These are phyloP conservation scores for Leptura quadrifasciata DNA, from an alignment of 2,888 invertebrate species.

Conservation along the genomic window DNA sequence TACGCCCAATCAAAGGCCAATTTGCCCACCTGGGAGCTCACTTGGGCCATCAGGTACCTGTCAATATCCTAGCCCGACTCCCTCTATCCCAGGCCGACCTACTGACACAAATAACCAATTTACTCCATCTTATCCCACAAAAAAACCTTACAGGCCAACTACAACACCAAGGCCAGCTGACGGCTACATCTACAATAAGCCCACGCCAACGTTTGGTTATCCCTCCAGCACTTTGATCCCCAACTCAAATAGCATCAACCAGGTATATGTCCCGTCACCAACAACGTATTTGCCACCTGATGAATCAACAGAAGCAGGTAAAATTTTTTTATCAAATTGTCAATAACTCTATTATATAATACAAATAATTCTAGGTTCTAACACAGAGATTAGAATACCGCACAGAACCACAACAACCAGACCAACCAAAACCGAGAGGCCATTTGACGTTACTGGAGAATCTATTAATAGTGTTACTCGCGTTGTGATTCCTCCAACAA, in stretches of 20 bases:
- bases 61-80: slow-evolving; percentile 46
- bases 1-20: slow-evolving; percentile 20
- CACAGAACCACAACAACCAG: slow-evolving; percentile 33
- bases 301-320: slow-evolving; percentile 11
- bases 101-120: slow-evolving; percentile 50
- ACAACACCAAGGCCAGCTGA: slow-evolving; percentile 39
- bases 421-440: slow-evolving; percentile 35
- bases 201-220: slow-evolving; percentile 57
- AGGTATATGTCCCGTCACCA: slow-evolving; percentile 58
- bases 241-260: slow-evolving; percentile 52
- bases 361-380: slow-evolving; percentile 35
- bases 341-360: neutral
- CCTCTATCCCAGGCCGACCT: slow-evolving; percentile 49
- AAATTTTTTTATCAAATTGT: neutral
- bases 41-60: slow-evolving; percentile 48
- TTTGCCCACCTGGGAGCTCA: slow-evolving; percentile 47
- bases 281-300: slow-evolving; percentile 42
- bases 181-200: slow-evolving; percentile 61
- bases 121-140: slow-evolving; percentile 61
- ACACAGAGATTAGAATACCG: slow-evolving; percentile 30
- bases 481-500: slow-evolving; percentile 25
- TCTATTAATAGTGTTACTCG: slow-evolving; percentile 17
- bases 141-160: slow-evolving; percentile 54
- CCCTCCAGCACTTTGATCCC: slow-evolving; percentile 39
- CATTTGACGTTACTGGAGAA: slow-evolving; percentile 38